phyloP scores from a whole-genome alignment of 2,888 invertebrate genomes.

The Chorisops tibialis region DNA sequence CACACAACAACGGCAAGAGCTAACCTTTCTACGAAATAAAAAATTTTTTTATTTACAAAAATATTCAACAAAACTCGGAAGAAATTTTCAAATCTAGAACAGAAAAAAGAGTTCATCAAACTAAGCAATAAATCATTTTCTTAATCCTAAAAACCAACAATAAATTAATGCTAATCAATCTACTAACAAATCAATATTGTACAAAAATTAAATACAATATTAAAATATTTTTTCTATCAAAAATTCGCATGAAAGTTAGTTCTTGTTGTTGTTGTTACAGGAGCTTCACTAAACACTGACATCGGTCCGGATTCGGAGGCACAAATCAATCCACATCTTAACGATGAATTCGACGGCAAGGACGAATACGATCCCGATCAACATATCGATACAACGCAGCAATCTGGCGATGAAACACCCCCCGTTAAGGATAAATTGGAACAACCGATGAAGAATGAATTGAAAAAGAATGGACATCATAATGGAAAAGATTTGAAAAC shows the following conservation, averaged over 20 bases:
- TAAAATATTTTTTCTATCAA: neutral
- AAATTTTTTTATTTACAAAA: neutral
- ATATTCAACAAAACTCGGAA: neutral
- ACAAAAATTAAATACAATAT: neutral
- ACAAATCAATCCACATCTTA: slow-evolving; percentile 61
- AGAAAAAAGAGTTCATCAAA: neutral
- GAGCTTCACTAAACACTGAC: slow-evolving; percentile 60
- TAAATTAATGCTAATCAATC: neutral
- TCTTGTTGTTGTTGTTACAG: slow-evolving; percentile 60
- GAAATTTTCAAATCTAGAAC: neutral
- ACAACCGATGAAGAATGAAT: slow-evolving; percentile 48
- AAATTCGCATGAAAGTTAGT: slow-evolving; percentile 41
- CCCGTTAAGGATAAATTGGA: slow-evolving; percentile 51
- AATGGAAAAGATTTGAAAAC: slow-evolving; percentile 46
- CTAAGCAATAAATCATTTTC: no score
- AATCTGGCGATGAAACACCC: slow-evolving; percentile 49
- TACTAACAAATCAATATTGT: neutral
- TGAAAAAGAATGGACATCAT: slow-evolving; percentile 45
- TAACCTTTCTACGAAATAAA: neutral
- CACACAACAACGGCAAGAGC: slow-evolving; percentile 20
- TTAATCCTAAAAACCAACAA: slow-evolving; percentile 3
- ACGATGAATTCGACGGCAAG: slow-evolving; percentile 56
- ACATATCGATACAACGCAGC: slow-evolving; percentile 50
- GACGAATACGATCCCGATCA: slow-evolving; percentile 47
- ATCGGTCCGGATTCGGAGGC: slow-evolving; percentile 61